These are phyloP conservation scores for Hippopotamyrus pictus DNA, from an alignment of 2,797 vertebrate genomes.

Conservation along the genomic window DNA sequence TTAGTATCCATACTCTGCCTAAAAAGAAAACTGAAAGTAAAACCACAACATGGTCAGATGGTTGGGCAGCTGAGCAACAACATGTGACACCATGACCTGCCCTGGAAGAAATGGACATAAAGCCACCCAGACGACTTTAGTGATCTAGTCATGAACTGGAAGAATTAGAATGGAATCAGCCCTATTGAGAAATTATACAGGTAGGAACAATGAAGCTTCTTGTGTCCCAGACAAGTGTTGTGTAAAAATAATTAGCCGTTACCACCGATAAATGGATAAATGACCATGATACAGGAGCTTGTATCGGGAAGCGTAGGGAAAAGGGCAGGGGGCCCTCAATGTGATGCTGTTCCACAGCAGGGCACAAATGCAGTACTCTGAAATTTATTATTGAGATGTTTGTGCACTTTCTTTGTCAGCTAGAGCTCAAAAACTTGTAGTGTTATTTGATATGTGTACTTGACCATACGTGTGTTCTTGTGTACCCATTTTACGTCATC, in stretches of 20 bases:
- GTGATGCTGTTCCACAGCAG: neutral
- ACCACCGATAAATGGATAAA: neutral
- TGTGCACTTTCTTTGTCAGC: neutral
- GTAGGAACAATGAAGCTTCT: neutral
- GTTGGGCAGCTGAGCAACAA: neutral
- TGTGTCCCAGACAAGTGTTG: neutral
- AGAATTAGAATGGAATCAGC: neutral
- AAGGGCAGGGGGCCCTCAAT: neutral
- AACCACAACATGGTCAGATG: neutral
- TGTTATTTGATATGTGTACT: neutral
- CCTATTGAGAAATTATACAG: too few species aligned
- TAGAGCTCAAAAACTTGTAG: neutral
- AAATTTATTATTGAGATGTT: neutral
- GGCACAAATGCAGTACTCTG: neutral
- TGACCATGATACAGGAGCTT: neutral
- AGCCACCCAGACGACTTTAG: neutral
- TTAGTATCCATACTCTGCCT: neutral
- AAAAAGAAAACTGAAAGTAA: neutral
- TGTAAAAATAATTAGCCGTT: neutral
- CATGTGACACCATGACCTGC: neutral
- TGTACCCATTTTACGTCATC: neutral
- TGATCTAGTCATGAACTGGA: neutral
- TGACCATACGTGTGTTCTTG: neutral
- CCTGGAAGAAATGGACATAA: neutral
- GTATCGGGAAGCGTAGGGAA: neutral